Evolutionary conservation across 2,113 vertebrate species (phyloP).

Genomic region (Ancistrus triradiatus): DNA sequence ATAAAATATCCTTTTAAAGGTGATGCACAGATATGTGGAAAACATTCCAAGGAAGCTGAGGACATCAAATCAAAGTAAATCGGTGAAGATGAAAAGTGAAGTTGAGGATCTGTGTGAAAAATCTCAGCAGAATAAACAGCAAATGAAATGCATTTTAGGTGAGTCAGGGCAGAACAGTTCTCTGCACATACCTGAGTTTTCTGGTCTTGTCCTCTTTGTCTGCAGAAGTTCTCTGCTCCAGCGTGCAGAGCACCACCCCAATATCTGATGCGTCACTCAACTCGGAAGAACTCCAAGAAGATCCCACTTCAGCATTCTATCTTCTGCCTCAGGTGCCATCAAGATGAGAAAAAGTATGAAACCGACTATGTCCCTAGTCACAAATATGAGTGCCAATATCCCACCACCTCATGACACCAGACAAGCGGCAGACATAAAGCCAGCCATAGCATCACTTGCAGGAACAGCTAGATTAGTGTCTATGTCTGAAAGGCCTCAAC

Average conservation of each 20-base stretch:
- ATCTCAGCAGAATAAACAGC: constrained; percentile 51
- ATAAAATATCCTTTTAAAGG: neutral
- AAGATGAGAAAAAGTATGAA: constrained; percentile 15
- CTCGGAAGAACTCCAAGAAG: constrained; percentile 21
- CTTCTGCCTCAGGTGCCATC: too few species aligned
- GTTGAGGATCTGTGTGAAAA: constrained; percentile 48
- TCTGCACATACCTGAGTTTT: neutral
- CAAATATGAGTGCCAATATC: neutral
- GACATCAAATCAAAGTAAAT: too few species aligned
- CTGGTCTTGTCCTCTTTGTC: neutral
- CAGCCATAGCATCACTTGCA: constrained; percentile 54
- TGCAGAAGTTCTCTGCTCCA: constrained; percentile 1
- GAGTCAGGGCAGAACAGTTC: too few species aligned
- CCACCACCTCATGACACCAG: neutral
- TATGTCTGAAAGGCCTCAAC: constrained; percentile 45
- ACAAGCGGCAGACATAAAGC: constrained; percentile 34
- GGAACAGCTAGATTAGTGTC: constrained; percentile 56
- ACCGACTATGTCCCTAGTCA: constrained; percentile 16
- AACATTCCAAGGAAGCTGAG: constrained; percentile 14
- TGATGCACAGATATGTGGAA: too few species aligned
- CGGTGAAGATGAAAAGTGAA: constrained; percentile 53
- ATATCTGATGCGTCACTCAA: neutral
- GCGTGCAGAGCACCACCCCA: neutral
- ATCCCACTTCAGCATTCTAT: too few species aligned
- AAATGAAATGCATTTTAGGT: constrained; percentile 42